Percentiles rank a stretch among this genome's conserved stretches.
Evolutionary conservation across 1,140 invertebrate genomes (phyloP).

Genomic region (Anoplophora glabripennis): DNA sequence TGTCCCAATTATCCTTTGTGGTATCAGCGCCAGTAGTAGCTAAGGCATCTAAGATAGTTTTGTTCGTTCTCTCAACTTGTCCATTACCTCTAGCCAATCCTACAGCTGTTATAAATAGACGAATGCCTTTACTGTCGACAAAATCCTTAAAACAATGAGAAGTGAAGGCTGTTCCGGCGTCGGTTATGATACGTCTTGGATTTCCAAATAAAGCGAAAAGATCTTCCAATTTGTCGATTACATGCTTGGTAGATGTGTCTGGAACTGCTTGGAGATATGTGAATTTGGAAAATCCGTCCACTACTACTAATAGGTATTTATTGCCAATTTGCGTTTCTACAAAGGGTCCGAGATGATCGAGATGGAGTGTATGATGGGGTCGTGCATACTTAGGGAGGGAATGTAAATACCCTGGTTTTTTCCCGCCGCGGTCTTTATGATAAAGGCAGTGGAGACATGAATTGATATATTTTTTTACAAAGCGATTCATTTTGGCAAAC

Average conservation of each 20-base stretch:
- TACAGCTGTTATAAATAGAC: no score
- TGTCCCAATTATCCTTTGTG: no score
- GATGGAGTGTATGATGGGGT: neutral
- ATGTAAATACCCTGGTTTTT: slow-evolving; percentile 11
- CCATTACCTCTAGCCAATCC: no score
- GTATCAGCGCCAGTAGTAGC: no score
- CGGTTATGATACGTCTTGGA: neutral
- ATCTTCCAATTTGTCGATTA: neutral
- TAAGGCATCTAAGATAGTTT: no score
- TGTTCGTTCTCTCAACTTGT: no score
- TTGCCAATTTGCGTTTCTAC: neutral
- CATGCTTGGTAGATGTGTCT: neutral
- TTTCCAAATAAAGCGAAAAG: neutral
- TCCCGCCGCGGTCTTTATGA: slow-evolving; percentile 4
- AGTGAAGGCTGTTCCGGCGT: no score
- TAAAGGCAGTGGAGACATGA: slow-evolving; percentile 15
- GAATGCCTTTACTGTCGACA: no score
- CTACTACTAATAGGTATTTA: neutral
- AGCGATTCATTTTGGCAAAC: slow-evolving; percentile 28
- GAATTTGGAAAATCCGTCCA: neutral
- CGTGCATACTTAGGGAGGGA: slow-evolving; percentile 7
- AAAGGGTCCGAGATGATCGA: neutral
- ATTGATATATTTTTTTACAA: slow-evolving; percentile 16
- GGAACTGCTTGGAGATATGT: neutral
- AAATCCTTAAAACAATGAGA: no score